phyloP scores from a whole-genome alignment of 2,888 invertebrate species.

The Calliscelio sp. region DNA sequence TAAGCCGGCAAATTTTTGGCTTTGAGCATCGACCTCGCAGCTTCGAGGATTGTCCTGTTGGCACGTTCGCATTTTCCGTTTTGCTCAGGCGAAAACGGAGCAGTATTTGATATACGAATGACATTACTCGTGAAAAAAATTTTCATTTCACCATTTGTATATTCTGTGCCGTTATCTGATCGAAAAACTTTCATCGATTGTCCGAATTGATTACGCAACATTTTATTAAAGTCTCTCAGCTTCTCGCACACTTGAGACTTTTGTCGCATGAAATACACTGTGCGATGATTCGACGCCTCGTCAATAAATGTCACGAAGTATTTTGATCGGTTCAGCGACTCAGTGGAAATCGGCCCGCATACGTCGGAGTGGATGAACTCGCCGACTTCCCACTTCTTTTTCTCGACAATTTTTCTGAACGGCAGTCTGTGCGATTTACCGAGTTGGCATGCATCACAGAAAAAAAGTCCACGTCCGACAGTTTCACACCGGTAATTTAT shows the following conservation, averaged over 20 bases:
- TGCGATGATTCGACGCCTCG: background rate
- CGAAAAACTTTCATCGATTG: constrained; percentile 44
- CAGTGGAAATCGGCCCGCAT: constrained; percentile 1
- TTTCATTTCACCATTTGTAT: background rate
- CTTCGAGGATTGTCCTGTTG: background rate
- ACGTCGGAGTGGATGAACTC: constrained; percentile 30
- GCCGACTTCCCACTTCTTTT: constrained; percentile 4
- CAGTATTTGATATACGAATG: background rate
- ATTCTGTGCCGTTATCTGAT: constrained; percentile 69
- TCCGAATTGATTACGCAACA: constrained; percentile 60
- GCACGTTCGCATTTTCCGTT: background rate
- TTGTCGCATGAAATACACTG: constrained; percentile 7
- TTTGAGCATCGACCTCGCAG: background rate
- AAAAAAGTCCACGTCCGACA: constrained; percentile 40
- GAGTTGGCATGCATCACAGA: constrained; percentile 23
- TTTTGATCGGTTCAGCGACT: background rate
- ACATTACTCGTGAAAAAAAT: background rate
- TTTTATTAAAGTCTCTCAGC: constrained; percentile 54
- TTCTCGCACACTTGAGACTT: constrained; percentile 61
- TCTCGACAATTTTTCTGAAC: background rate
- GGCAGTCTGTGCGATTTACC: constrained; percentile 12
- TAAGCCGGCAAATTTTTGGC: constrained; percentile 25
- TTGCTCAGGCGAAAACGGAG: background rate
- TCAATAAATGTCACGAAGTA: constrained; percentile 21
- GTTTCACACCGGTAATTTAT: constrained; percentile 57